Conservation (phyloP, 2,797 vertebrate genomes). For the Aeoliscus strigatus region DNA sequence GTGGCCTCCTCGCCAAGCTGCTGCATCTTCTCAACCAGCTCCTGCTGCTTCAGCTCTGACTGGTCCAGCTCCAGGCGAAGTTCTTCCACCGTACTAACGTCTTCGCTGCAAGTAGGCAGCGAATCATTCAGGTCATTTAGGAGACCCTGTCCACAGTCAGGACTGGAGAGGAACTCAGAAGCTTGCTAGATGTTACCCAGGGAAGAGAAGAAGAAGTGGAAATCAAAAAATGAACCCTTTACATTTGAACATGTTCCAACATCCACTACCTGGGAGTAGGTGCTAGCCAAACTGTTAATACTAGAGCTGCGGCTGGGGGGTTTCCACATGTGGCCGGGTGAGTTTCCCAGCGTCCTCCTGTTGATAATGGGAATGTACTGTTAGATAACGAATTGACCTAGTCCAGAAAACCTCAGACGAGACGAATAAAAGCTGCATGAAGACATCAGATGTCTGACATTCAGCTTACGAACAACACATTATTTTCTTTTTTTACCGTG, state of each 20-base stretch:
- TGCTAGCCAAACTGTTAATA: conserved; percentile 91
- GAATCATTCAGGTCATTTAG: conserved; percentile 72
- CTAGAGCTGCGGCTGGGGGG: conserved; percentile 94
- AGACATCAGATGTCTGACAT: too few relatives aligned
- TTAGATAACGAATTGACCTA: too few relatives aligned
- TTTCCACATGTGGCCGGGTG: conserved; percentile 87
- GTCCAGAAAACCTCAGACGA: too few relatives aligned
- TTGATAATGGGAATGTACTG: conserved; percentile 2
- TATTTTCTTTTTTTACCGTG: conserved; percentile 74
- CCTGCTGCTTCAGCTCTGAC: conserved; percentile 83
- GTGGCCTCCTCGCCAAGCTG: conserved; percentile 81
- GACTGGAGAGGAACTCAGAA: conserved; percentile 81
- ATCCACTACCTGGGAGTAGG: conserved; percentile 84
- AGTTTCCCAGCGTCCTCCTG: conserved; percentile 84
- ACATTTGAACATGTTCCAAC: background rate
- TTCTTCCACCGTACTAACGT: conserved; percentile 78
- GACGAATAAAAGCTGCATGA: too few relatives aligned
- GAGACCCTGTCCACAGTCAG: conserved; percentile 78
- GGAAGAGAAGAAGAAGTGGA: conserved; percentile 3
- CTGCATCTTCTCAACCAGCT: conserved; percentile 78
- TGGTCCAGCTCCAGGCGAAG: conserved; percentile 91
- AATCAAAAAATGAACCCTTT: background rate
- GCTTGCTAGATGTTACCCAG: conserved; percentile 63
- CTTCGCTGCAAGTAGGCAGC: conserved; percentile 56
- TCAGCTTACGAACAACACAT: too few relatives aligned